Evolutionary conservation across 1,140 invertebrate genomes (phyloP).

Genomic region (Ceratina australensis): DNA sequence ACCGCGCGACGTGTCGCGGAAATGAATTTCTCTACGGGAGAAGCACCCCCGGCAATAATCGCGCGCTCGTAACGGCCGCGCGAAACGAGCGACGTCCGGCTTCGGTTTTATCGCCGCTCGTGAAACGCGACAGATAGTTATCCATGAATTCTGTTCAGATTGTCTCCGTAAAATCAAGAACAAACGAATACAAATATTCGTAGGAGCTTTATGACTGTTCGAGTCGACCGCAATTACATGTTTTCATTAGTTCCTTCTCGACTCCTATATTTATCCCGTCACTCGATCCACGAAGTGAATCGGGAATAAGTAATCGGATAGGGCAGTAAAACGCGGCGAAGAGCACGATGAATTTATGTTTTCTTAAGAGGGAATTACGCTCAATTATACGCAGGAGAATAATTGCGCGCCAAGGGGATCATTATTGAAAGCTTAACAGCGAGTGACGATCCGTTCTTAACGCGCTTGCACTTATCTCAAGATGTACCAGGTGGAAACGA

Average conservation of each 20-base stretch:
- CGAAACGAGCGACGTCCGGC: background rate
- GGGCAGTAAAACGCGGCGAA: too few relatives aligned
- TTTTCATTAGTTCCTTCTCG: too few relatives aligned
- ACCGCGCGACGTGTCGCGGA: conserved; percentile 11
- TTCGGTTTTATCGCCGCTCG: conserved; percentile 1
- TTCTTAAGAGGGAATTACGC: background rate
- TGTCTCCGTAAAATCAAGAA: too few relatives aligned
- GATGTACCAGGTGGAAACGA: background rate
- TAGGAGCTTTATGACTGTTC: too few relatives aligned
- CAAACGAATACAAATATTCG: too few relatives aligned
- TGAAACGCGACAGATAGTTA: background rate
- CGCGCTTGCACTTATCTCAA: conserved; percentile 11
- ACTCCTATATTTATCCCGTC: too few relatives aligned
- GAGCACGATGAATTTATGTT: too few relatives aligned
- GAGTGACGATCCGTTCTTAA: background rate
- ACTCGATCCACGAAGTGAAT: too few relatives aligned
- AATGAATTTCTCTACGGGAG: conserved; percentile 6
- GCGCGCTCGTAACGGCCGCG: conserved; percentile 1
- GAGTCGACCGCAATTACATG: too few relatives aligned
- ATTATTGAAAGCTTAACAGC: conserved; percentile 27
- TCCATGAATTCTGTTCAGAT: background rate
- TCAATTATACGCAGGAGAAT: background rate
- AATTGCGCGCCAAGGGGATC: background rate
- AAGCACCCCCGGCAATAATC: background rate
- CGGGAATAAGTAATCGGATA: too few relatives aligned